phyloP scores from a whole-genome alignment of 2,113 vertebrate species.

The Conger conger region DNA sequence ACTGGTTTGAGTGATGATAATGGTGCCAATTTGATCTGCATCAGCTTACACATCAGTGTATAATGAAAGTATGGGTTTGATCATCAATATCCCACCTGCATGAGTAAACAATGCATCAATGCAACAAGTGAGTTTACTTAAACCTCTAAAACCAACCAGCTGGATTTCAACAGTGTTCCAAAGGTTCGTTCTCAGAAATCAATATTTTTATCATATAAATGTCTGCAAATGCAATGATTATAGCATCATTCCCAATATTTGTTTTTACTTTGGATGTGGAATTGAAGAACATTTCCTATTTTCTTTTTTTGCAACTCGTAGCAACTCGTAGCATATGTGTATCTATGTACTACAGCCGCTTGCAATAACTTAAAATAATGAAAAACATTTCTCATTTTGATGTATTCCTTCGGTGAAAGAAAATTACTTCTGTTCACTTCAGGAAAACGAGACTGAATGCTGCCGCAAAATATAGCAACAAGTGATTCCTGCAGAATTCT shows the following conservation, averaged over 20 bases:
- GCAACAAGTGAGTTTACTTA: background rate
- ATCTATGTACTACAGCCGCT: too few species aligned
- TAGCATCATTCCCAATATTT: background rate
- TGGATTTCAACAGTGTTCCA: background rate
- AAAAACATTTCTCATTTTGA: too few species aligned
- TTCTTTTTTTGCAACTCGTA: background rate
- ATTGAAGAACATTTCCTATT: background rate
- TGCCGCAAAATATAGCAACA: background rate
- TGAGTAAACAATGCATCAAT: background rate
- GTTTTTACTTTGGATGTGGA: too few species aligned
- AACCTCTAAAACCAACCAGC: background rate
- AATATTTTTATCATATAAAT: background rate
- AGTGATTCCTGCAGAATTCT: background rate
- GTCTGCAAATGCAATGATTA: background rate
- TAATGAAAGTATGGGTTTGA: too few species aligned
- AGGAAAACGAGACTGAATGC: background rate
- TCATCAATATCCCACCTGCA: background rate
- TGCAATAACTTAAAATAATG: too few species aligned
- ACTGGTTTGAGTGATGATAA: too few species aligned
- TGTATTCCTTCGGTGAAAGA: too few species aligned
- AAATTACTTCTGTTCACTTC: background rate
- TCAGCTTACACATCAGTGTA: too few species aligned
- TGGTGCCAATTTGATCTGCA: too few species aligned
- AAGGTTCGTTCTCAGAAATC: background rate
- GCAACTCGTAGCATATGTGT: too few species aligned